Conservation (phyloP, 2,797 vertebrate genomes). For the Cetoscarus ocellatus region DNA sequence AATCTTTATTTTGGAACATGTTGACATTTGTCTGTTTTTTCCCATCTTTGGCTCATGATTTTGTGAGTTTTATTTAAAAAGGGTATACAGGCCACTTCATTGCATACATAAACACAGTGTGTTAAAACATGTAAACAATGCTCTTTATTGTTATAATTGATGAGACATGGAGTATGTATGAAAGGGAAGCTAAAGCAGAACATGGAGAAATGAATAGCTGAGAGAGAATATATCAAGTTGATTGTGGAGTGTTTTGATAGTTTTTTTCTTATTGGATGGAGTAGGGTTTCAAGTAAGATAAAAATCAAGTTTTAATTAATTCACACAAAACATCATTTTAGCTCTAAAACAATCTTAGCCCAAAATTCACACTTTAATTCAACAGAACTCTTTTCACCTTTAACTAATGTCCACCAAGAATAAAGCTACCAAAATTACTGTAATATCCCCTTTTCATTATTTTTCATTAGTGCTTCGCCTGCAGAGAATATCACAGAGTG, state of each 20-base stretch:
- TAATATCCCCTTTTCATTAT: conserved; percentile 10
- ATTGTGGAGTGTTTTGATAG: conserved; percentile 30
- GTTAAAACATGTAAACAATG: neutral
- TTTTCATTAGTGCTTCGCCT: conserved; percentile 26
- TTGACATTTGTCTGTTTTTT: neutral
- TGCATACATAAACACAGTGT: too few relatives aligned
- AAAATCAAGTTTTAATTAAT: neutral
- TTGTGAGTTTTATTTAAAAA: neutral
- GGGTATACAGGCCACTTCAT: too few relatives aligned
- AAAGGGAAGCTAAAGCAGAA: conserved; percentile 13
- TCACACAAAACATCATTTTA: neutral
- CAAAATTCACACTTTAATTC: conserved; percentile 18
- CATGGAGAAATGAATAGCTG: neutral
- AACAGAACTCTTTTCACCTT: neutral
- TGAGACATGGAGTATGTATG: neutral
- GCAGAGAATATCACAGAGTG: neutral
- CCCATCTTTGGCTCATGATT: neutral
- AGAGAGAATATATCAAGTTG: conserved; percentile 3
- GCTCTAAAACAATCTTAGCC: conserved; percentile 1
- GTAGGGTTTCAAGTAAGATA: conserved; percentile 27
- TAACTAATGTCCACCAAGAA: neutral
- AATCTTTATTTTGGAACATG: conserved; percentile 33
- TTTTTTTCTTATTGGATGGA: conserved; percentile 7
- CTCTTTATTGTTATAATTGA: neutral
- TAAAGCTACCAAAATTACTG: conserved; percentile 13